Percentiles rank a stretch among this genome's conserved stretches.
Evolutionary conservation across 1,140 invertebrate genomes (phyloP).

Genomic region (Listronotus oregonensis): DNA sequence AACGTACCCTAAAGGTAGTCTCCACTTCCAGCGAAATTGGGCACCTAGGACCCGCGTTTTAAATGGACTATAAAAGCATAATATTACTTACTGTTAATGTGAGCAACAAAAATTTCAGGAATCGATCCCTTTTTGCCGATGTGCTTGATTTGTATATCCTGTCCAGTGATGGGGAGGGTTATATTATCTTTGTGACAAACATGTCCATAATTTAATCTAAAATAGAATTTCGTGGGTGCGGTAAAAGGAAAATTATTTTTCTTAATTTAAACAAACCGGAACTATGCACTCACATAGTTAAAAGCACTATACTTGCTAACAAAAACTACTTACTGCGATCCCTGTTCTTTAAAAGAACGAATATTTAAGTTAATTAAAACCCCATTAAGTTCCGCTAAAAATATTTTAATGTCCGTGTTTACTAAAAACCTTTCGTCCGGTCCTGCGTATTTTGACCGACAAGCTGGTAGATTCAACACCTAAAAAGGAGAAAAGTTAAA

Average conservation of each 20-base stretch:
- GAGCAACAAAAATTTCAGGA: conserved; percentile 41
- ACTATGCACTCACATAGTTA: no score
- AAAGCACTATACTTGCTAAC: no score
- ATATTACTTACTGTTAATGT: conserved; percentile 41
- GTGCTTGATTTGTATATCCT: conserved; percentile 44
- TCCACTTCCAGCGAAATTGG: no score
- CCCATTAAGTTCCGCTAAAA: conserved; percentile 41
- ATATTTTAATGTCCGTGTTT: conserved; percentile 39
- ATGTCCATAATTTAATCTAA: conserved; percentile 49
- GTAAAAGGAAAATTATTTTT: no score
- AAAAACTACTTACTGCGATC: conserved; percentile 41
- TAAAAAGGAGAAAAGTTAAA: conserved; percentile 6
- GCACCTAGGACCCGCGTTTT: no score
- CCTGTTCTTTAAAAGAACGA: conserved; percentile 37
- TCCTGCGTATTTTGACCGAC: conserved; percentile 37
- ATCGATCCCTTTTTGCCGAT: conserved; percentile 37
- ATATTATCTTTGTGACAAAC: conserved; percentile 39
- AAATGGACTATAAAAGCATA: no score
- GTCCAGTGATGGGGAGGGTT: conserved; percentile 39
- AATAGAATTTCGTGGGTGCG: conserved; percentile 9
- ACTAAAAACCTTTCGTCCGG: conserved; percentile 34
- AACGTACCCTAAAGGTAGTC: no score
- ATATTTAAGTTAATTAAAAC: conserved; percentile 42
- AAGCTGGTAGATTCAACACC: conserved; percentile 43
- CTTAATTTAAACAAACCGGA: no score